Evolutionary conservation across 2,797 vertebrate genomes (phyloP).

Genomic region (Dendrocincla tyrannina): DNA sequence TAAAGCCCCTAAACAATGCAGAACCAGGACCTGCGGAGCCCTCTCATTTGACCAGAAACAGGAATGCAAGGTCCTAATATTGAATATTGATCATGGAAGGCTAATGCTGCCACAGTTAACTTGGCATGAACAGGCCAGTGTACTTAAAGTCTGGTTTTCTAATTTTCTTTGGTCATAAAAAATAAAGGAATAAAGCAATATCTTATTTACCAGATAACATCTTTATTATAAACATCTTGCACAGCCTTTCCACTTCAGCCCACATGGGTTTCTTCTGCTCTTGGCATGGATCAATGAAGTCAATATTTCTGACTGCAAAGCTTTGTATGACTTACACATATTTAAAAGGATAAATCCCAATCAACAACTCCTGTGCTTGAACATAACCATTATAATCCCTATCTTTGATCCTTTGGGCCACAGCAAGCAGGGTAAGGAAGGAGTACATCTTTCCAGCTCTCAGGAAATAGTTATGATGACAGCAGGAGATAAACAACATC

Average conservation of each 20-base stretch:
- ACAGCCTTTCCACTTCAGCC: slow-evolving; percentile 53
- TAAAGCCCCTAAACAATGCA: not conserved
- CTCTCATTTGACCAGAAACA: not conserved
- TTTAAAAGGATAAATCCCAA: slow-evolving; percentile 73
- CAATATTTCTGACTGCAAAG: slow-evolving; percentile 70
- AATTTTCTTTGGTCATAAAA: slow-evolving; percentile 13
- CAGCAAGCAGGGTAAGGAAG: slow-evolving; percentile 10
- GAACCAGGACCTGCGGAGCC: not conserved
- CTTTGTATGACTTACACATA: slow-evolving; percentile 67
- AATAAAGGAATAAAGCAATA: not conserved
- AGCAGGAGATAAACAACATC: not conserved
- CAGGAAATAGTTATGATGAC: not conserved
- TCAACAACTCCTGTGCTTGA: slow-evolving; percentile 55
- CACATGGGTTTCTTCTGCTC: slow-evolving; percentile 50
- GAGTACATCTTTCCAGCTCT: not conserved
- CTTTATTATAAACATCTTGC: slow-evolving; percentile 64
- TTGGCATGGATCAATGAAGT: slow-evolving; percentile 71
- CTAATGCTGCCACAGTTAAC: not conserved
- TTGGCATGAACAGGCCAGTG: not conserved
- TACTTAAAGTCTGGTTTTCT: not conserved
- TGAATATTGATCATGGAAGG: not conserved
- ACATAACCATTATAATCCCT: slow-evolving; percentile 63
- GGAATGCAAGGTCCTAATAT: not conserved
- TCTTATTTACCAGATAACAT: slow-evolving; percentile 49
- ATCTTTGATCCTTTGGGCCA: slow-evolving; percentile 67